Evolutionary conservation across 2,797 vertebrate species (phyloP), one percentile per base, ranked within the genome.

Genomic region (Helostoma temminkii): DNA sequence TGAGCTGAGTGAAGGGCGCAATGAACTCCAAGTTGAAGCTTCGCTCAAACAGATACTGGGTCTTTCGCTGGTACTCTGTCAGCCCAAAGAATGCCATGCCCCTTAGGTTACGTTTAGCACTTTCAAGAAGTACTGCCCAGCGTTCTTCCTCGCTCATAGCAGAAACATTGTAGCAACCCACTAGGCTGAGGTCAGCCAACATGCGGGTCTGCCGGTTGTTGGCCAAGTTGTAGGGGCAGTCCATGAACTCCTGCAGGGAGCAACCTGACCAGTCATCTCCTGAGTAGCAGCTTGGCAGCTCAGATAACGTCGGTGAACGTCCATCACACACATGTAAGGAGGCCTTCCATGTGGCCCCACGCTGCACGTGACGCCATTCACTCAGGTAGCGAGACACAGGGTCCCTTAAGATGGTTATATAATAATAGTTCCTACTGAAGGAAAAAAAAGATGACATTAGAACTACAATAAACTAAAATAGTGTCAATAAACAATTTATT

Each of bases 251-350:
- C 64, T 95, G 94, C 74, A 99, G 88, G 7, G 95, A 93, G 53
- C 97, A 98, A 39, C 97, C 97, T 0, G 97, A 99, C 98, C 98
- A 99, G 93, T 99, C 97, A 0, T 98, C 97, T 9, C 97, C 97
- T 0, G 91, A 80, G 88, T 99, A 98, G 88, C 97, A 99, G 91
- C 95, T 97, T 49, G 97, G 98, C 69, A 99, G 89, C 90, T 99
- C 98, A 19, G 96, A 94, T 0, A 95, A 91, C 0, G 98, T 98
- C 0, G 98, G 97, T 3, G 96, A 95, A 0, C 95, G 95, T 49
- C 98, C 98, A 0, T 98, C 97, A 1, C 98, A 99, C 72, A 98
- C 94, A 0, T 99, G 98, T 78, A 97, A 88, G 1, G 97, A 99
- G 0, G 97, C 96, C 66, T 98, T 99, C 97, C 98, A 99, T 0